A percentile compares a stretch with the other conserved stretches of the same genome.
phyloP scores from a whole-genome alignment of 2,888 invertebrate genomes.

The Hyalella azteca region DNA sequence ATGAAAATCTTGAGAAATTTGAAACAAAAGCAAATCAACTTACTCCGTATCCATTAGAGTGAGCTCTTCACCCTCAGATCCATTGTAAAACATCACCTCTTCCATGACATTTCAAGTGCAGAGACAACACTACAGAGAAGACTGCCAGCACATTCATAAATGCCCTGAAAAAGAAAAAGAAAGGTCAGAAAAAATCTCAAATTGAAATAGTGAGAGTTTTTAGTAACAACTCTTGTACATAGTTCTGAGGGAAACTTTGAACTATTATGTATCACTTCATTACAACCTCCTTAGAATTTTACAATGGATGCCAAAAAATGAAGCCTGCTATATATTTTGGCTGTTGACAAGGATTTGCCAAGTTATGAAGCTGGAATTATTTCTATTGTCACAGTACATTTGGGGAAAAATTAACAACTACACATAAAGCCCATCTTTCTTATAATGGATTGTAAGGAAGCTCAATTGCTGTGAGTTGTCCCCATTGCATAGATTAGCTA shows the following conservation, averaged over 20 bases:
- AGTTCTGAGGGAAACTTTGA: too few relatives aligned
- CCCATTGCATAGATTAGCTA: too few relatives aligned
- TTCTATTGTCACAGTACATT: not conserved
- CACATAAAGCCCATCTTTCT: too few relatives aligned
- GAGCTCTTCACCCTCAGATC: not conserved
- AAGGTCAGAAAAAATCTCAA: not conserved
- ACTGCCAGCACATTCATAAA: not conserved
- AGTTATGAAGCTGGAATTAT: not conserved
- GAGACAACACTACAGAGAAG: not conserved
- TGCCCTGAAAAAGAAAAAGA: not conserved
- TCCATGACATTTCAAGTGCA: not conserved
- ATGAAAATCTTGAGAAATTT: not conserved
- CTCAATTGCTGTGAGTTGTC: too few relatives aligned
- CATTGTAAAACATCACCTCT: constrained; percentile 4
- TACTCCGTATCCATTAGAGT: not conserved
- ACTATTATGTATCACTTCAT: too few relatives aligned
- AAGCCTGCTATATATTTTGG: not conserved
- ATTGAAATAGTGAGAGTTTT: not conserved
- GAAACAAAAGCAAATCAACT: not conserved
- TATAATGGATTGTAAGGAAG: too few relatives aligned
- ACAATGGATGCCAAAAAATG: not conserved
- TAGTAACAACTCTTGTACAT: not conserved
- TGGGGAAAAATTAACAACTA: not conserved
- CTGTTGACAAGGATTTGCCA: not conserved
- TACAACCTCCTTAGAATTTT: too few relatives aligned